A percentile compares a stretch with the other conserved stretches of the same genome.
Evolutionary conservation across 2,888 invertebrate species (phyloP).

Genomic region (Timema cristinae): DNA sequence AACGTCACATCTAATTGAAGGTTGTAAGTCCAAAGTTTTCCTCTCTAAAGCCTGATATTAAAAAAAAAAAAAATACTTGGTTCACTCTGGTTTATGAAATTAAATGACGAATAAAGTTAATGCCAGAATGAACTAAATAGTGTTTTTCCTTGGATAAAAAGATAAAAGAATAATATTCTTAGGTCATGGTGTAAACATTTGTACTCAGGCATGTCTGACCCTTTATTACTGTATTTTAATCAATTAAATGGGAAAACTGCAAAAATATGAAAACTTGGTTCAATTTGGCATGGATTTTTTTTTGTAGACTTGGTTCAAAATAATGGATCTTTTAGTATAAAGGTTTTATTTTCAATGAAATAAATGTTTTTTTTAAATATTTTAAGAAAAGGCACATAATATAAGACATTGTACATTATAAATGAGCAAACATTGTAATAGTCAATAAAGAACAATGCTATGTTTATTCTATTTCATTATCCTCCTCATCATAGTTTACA

Average conservation of each 20-base stretch:
- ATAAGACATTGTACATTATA: too few species aligned
- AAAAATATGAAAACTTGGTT: background rate
- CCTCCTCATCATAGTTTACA: too few species aligned
- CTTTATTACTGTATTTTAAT: background rate
- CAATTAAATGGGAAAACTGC: background rate
- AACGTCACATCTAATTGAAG: too few species aligned
- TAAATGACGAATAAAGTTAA: background rate
- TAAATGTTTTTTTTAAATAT: too few species aligned
- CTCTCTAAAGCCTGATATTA: background rate
- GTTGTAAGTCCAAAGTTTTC: too few species aligned
- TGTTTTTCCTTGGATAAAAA: background rate
- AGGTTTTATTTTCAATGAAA: too few species aligned
- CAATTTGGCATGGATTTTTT: background rate
- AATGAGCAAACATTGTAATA: too few species aligned
- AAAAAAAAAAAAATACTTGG: background rate
- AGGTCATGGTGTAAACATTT: background rate
- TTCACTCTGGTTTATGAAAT: constrained; percentile 1
- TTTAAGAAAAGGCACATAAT: too few species aligned
- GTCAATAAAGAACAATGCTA: too few species aligned
- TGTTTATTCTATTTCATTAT: too few species aligned
- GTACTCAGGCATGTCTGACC: background rate
- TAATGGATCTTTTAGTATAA: background rate
- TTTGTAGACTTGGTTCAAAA: background rate
- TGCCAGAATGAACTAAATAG: background rate
- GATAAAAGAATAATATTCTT: background rate